Evolutionary conservation across 2,888 invertebrate genomes (phyloP).

Genomic region (Plagodis dolabraria): DNA sequence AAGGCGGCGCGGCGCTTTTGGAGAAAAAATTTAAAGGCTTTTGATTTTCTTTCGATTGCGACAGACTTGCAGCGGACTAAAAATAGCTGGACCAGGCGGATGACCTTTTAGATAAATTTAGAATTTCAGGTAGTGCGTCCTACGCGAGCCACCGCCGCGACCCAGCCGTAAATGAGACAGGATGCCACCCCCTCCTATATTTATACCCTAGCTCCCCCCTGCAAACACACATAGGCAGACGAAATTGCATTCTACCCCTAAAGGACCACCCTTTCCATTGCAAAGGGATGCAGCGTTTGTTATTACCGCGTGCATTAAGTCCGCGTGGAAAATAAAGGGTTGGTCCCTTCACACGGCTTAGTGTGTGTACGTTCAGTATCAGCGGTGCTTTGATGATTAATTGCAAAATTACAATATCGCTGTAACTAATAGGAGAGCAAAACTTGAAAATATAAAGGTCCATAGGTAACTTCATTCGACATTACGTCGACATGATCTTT

Average conservation of each 20-base stretch:
- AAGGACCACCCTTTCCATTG: neutral
- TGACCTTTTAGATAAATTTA: neutral
- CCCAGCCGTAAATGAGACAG: constrained; percentile 14
- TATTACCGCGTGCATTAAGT: neutral
- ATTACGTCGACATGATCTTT: too few relatives aligned
- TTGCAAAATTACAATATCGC: too few relatives aligned
- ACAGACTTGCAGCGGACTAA: too few relatives aligned
- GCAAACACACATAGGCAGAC: constrained; percentile 4
- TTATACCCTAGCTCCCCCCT: constrained; percentile 3
- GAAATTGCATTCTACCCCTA: neutral
- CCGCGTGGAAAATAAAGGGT: neutral
- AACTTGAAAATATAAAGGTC: too few relatives aligned
- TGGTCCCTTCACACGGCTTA: neutral
- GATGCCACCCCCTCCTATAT: neutral
- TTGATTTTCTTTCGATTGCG: too few relatives aligned
- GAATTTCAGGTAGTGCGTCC: neutral
- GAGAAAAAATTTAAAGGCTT: too few relatives aligned
- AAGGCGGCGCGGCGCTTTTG: too few relatives aligned
- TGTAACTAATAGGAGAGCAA: too few relatives aligned
- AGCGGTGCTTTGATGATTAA: neutral
- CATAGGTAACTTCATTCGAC: too few relatives aligned
- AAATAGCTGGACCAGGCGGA: constrained; percentile 16
- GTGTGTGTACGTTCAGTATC: neutral
- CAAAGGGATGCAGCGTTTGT: constrained; percentile 5
- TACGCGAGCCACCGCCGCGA: constrained; percentile 6